Base-by-base conservation (phyloP, 1,140 invertebrate species). In the Drosophila lacertosa region DNA sequence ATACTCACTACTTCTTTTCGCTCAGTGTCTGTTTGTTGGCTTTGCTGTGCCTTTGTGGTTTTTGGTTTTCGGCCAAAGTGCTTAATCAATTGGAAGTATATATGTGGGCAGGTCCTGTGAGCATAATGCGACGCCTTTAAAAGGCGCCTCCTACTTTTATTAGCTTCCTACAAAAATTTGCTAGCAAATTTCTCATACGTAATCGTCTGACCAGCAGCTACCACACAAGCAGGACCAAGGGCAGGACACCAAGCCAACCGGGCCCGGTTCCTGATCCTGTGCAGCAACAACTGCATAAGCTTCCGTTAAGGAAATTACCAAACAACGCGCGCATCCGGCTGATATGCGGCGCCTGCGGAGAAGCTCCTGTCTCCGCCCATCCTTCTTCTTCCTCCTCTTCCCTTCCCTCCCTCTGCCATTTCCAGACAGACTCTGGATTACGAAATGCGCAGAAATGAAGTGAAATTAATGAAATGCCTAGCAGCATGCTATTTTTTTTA, bases 281-380 rank as follows among this genome's bases (percentile, higher is more conserved):
- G 9, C 60, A 59, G 63, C 67, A 69, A 71, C 67, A 69, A 71
- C 81, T 79, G 80, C 82, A 78, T 88, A 77, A 64, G 76, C 83
- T 88, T 88, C 82, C 82, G 82, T 75, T 77, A 82, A 88, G 82
- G 82, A 88, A 88, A 88, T 88, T 88, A 69, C 82, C 82, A 88
- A 88, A 88, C 82, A 88, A 88, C 74, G 77, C 74, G 83, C 77
- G 83, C 74, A 82, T 88, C 82, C 82, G 82, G 83, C 66, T 53
- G 77, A 88, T 88, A 76, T 86, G 82, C 62, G 29, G 26, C 73
- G 68, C 77, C 77, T 84, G 75, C 60, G 78, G 76, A 66, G 29
- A 59, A 65, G 60, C 54, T 39, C 29, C 44, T 54, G 24, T 44
- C 48, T 16, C 68, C 74, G 54, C 74, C 69, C 70, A 44, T 58